Evolutionary conservation across 2,888 invertebrate genomes (phyloP), one percentile per base, ranked within the genome.

Genomic region (Cephus rjabovi): DNA sequence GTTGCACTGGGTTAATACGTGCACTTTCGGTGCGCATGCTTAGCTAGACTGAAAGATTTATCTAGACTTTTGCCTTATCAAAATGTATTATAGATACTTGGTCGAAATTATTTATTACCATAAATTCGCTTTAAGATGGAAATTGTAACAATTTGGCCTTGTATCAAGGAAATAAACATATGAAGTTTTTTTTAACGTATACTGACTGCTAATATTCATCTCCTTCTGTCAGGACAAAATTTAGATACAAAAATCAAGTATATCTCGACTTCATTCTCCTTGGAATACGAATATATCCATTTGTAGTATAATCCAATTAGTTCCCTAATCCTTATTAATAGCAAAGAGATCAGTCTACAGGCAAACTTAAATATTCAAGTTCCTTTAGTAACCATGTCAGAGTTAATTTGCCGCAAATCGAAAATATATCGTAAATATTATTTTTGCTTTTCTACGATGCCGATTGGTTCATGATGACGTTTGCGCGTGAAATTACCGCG

Each of bases 21-120:
- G 9, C 12, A 15, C 12, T 71, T 71, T 12, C 33, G 34, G 9
- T 23, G 31, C 71, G 12, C 34, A 34, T 71, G 12, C 33, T 71
- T 56, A 34, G 31, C 1, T 71, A 71, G 71, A 71, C 71, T 71
- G 31, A 71, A 71, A 71, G 34, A 71, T 31, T 31, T 33, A 71
- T 23, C 31, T 71, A 71, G 71, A 71, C 71, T 71, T 30, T 71
- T 71, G 71, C 71, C 71, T 71, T 71, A 71, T 71, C 71, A 23
- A 15, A 71, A 33, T 71, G 71, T 71, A 71, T 71, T 71, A 71
- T 71, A 71, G 71, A 71, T 23, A 56, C 23, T 56, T 56, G 56
- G 56, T 23, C 23, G 9, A 9, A 23, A 56, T 56, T 56, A 56
- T 56, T 56, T 56, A 56, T 56, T 23, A 56, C 1, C 9, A 9